Conservation (phyloP, 2,797 vertebrate species). For the Spatula versicolor region DNA sequence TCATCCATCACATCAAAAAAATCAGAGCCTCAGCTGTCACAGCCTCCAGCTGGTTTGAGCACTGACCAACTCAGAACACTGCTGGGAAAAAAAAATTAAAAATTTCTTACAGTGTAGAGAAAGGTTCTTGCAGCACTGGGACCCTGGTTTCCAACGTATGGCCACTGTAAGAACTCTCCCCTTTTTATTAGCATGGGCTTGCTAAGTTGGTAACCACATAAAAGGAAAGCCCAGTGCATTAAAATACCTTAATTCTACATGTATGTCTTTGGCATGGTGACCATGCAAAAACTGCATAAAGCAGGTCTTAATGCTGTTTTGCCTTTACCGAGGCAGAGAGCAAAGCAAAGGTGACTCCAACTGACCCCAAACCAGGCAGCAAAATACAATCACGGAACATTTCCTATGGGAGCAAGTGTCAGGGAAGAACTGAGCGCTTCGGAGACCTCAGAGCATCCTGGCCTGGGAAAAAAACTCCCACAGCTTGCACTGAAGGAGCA, state of each 20-base stretch:
- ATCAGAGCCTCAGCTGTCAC: background rate
- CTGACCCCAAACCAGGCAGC: background rate
- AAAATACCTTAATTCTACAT: background rate
- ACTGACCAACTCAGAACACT: background rate
- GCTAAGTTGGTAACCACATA: background rate
- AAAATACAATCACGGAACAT: accelerated
- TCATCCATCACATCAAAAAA: conserved; percentile 29
- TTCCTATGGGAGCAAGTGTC: background rate
- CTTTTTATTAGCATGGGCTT: background rate
- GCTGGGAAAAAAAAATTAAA: background rate
- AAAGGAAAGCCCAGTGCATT: background rate
- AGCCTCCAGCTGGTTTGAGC: background rate
- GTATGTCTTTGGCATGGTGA: background rate
- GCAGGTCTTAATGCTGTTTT: background rate
- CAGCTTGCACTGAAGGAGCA: background rate
- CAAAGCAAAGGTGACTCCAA: background rate
- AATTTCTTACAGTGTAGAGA: background rate
- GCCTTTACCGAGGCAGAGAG: background rate
- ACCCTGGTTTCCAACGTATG: background rate
- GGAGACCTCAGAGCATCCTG: background rate
- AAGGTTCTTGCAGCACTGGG: background rate
- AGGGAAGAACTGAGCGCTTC: background rate
- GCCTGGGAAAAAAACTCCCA: background rate
- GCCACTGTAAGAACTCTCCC: background rate
- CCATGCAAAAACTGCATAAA: background rate